These are phyloP conservation scores for Itoplectis maculator DNA, from an alignment of 2,888 invertebrate species.

Conservation along the genomic window DNA sequence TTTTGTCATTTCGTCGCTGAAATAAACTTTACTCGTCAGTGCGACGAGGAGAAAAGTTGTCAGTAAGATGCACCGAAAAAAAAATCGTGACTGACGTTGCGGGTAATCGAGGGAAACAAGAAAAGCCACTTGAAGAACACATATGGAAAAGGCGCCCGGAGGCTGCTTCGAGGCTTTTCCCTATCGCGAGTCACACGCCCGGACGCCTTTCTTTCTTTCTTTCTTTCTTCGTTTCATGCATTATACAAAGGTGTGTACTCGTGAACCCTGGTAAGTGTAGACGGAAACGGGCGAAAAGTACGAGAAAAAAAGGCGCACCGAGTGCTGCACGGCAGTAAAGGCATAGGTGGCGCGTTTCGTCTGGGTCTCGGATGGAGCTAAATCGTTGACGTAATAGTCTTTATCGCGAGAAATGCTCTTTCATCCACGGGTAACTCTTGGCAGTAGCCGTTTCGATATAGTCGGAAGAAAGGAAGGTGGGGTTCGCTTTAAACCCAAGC, in stretches of 20 bases:
- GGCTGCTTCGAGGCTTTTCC: conserved; percentile 51
- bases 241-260: conserved; percentile 60
- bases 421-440: neutral
- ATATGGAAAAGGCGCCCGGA: conserved; percentile 45
- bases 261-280: conserved; percentile 56
- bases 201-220: neutral
- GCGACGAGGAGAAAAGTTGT: conserved; percentile 7
- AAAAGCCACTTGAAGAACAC: conserved; percentile 74
- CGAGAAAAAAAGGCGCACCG: neutral
- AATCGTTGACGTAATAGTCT: conserved; percentile 29
- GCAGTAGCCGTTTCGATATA: conserved; percentile 7
- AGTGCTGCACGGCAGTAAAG: neutral
- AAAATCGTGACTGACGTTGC: conserved; percentile 46
- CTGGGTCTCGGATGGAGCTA: conserved; percentile 23
- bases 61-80: neutral
- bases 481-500: neutral
- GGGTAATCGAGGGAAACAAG: conserved; percentile 72
- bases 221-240: conserved; percentile 54
- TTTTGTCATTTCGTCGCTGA: neutral
- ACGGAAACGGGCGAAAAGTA: conserved; percentile 42
- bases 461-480: neutral
- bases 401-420: conserved; percentile 21
- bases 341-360: conserved; percentile 5
- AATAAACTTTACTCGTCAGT: neutral
- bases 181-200: conserved; percentile 60